Conservation (phyloP, 2,888 invertebrate genomes). For the Limnephilus rhombicus region DNA sequence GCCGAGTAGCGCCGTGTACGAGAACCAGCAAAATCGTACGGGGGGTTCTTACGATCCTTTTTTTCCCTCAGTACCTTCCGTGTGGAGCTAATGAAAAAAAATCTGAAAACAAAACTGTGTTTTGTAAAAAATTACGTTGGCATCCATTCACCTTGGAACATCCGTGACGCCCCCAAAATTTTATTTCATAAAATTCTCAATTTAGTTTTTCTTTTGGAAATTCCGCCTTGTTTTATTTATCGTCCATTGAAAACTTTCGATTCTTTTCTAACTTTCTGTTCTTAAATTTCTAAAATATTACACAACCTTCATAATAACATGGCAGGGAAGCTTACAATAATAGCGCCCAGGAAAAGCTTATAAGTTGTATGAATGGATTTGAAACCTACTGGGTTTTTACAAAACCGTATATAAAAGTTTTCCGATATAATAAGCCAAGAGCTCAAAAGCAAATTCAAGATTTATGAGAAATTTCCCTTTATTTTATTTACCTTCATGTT, state of each 20-base stretch:
- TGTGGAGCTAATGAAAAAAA: too few species aligned
- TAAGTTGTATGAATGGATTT: background rate
- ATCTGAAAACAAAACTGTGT: too few species aligned
- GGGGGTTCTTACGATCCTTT: too few species aligned
- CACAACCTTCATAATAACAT: constrained; percentile 2
- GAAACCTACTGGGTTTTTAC: background rate
- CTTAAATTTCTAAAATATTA: constrained; percentile 2
- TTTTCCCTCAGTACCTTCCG: too few species aligned
- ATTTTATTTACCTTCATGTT: background rate
- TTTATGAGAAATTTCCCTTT: background rate
- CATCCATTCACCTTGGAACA: background rate
- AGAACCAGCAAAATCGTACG: too few species aligned
- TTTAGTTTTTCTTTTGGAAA: background rate
- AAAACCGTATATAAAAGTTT: background rate
- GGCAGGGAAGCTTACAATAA: background rate
- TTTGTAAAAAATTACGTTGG: background rate
- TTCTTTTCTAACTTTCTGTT: background rate
- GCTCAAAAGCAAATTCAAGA: background rate
- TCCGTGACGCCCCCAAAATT: background rate
- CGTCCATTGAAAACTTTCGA: background rate
- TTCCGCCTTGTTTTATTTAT: constrained; percentile 16
- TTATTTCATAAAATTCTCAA: background rate
- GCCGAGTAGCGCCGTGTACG: too few species aligned
- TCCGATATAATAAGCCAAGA: background rate
- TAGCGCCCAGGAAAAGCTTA: background rate